Evolutionary conservation across 1,140 invertebrate species (phyloP).

Genomic region (Procambarus virginalis): DNA sequence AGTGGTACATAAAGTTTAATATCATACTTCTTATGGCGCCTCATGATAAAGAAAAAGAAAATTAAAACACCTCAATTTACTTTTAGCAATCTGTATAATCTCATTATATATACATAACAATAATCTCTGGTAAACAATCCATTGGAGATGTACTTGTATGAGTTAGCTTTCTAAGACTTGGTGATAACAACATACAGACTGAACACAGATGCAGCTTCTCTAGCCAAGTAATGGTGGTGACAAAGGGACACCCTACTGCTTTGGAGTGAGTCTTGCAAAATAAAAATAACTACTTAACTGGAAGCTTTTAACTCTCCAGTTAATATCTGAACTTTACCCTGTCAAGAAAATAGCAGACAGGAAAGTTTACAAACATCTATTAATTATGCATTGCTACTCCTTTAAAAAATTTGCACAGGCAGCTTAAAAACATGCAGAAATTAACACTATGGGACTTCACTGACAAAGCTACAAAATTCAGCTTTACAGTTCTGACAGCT

Average conservation of each 20-base stretch:
- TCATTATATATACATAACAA: conserved; percentile 65
- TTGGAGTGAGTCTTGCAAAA: conserved; percentile 35
- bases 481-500: conserved; percentile 57
- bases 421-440: conserved; percentile 54
- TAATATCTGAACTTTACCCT: conserved; percentile 30
- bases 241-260: conserved; percentile 47
- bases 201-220: conserved; percentile 53
- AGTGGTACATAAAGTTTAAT: no score
- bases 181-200: conserved; percentile 60
- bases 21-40: background rate
- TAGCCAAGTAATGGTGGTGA: conserved; percentile 56
- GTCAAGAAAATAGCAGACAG: conserved; percentile 24
- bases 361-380: conserved; percentile 61
- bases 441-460: conserved; percentile 39
- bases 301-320: conserved; percentile 30
- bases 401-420: conserved; percentile 61
- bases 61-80: conserved; percentile 14
- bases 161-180: conserved; percentile 61
- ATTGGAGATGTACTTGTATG: conserved; percentile 52
- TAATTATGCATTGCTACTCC: conserved; percentile 53
- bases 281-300: conserved; percentile 47
- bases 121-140: conserved; percentile 65
- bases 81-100: conserved; percentile 59
- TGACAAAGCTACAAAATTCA: conserved; percentile 62
- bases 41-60: background rate